Conservation (phyloP, 1,140 invertebrate genomes). For the Papilio glaucus region DNA sequence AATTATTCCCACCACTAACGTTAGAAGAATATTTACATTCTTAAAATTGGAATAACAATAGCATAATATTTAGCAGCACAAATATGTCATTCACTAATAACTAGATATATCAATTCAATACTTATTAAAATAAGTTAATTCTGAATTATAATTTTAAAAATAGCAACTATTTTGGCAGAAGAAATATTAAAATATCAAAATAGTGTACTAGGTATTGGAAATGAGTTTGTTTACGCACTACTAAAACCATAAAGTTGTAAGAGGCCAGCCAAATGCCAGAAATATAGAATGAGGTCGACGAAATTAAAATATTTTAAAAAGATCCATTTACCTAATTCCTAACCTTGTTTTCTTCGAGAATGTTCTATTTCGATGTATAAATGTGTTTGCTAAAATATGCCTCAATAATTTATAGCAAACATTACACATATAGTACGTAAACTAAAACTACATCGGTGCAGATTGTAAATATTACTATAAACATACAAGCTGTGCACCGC, state of each 20-base stretch:
- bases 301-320: not conserved
- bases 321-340: not conserved
- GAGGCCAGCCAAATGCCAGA: not conserved
- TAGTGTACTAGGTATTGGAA: not conserved
- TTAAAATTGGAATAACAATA: too few relatives aligned
- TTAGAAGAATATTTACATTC: too few relatives aligned
- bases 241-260: not conserved
- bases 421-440: not conserved
- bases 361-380: slow-evolving; percentile 1
- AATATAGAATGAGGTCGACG: not conserved
- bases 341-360: not conserved
- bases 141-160: not conserved
- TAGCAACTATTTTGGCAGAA: not conserved
- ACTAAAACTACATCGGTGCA: not conserved
- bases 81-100: too few relatives aligned
- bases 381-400: not conserved
- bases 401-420: not conserved
- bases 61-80: too few relatives aligned
- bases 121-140: too few relatives aligned
- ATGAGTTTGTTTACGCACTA: slow-evolving; percentile 8
- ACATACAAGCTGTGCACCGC: too few relatives aligned
- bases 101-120: too few relatives aligned
- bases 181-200: not conserved
- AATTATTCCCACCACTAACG: too few relatives aligned
- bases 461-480: too few relatives aligned